Conservation (phyloP, 2,888 invertebrate genomes). For the Clostera curtula region DNA sequence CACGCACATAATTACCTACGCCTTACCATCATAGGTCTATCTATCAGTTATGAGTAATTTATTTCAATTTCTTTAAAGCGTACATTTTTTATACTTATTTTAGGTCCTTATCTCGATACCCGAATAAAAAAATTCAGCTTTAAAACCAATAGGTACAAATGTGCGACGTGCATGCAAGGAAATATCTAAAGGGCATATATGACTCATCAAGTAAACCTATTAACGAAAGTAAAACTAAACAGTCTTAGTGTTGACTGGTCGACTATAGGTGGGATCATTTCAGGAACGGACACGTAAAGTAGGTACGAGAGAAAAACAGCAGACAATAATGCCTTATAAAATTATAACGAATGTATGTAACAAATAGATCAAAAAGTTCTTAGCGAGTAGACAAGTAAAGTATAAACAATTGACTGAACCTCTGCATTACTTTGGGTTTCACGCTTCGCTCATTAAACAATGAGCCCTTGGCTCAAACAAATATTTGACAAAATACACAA, state of each 20-base stretch:
- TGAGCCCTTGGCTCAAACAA: too few species aligned
- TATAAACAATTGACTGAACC: slow-evolving; percentile 44
- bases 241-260: slow-evolving; percentile 69
- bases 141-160: slow-evolving; percentile 45
- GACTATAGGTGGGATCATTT: slow-evolving; percentile 63
- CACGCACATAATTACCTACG: slow-evolving; percentile 59
- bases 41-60: slow-evolving; percentile 66
- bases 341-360: slow-evolving; percentile 13
- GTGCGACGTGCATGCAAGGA: slow-evolving; percentile 57
- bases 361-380: slow-evolving; percentile 13
- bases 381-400: slow-evolving; percentile 15
- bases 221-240: slow-evolving; percentile 63
- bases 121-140: slow-evolving; percentile 40
- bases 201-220: slow-evolving; percentile 55
- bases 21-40: slow-evolving; percentile 67
- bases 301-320: slow-evolving; percentile 16
- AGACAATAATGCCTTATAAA: slow-evolving; percentile 11
- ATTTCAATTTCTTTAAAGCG: slow-evolving; percentile 72
- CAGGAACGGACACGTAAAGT: slow-evolving; percentile 43
- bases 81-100: slow-evolving; percentile 72
- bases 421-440: slow-evolving; percentile 31
- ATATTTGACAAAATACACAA: slow-evolving; percentile 11
- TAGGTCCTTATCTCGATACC: slow-evolving; percentile 62
- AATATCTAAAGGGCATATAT: slow-evolving; percentile 41
- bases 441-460: slow-evolving; percentile 16